A percentile compares a stretch with the other conserved stretches of the same genome.
Evolutionary conservation across 2,888 invertebrate genomes (phyloP).

Genomic region (Synergus laeviventris): DNA sequence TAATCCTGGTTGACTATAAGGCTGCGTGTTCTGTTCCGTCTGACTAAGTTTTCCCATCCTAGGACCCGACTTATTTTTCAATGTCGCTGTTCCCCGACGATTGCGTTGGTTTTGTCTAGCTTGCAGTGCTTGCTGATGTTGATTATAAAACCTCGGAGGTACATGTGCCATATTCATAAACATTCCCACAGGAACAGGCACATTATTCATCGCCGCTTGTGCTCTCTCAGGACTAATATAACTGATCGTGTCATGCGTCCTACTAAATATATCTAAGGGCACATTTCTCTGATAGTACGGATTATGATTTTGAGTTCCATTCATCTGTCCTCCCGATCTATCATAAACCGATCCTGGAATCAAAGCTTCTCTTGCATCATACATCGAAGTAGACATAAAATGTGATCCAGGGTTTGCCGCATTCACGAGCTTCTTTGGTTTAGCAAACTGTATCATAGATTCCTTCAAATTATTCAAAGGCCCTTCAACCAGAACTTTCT

Average conservation of each 20-base stretch:
- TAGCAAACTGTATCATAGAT: constrained; percentile 96
- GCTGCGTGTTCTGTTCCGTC: constrained; percentile 85
- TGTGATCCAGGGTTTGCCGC: constrained; percentile 96
- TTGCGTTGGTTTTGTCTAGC: constrained; percentile 77
- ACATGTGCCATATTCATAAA: constrained; percentile 92
- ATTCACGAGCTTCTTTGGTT: constrained; percentile 96
- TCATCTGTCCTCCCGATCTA: constrained; percentile 79
- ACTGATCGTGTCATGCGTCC: constrained; percentile 92
- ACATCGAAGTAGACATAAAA: constrained; percentile 98
- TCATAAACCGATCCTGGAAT: constrained; percentile 96
- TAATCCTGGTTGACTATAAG: constrained; percentile 78
- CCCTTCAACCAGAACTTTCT: constrained; percentile 97
- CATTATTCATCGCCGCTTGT: constrained; percentile 85
- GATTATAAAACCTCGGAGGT: constrained; percentile 86
- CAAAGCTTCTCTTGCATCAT: constrained; percentile 96
- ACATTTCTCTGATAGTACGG: constrained; percentile 75
- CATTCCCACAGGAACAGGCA: constrained; percentile 96
- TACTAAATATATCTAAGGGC: constrained; percentile 81
- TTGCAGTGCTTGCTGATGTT: constrained; percentile 83
- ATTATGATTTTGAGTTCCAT: constrained; percentile 71
- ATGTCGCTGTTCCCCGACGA: constrained; percentile 59
- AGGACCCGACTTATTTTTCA: constrained; percentile 61
- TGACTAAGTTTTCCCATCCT: constrained; percentile 78
- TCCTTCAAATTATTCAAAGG: constrained; percentile 98
- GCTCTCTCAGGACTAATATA: constrained; percentile 93